Percentiles rank a stretch among this genome's conserved stretches.
Evolutionary conservation across 1,140 invertebrate species (phyloP).

Genomic region (Ostrea denselamellosa): DNA sequence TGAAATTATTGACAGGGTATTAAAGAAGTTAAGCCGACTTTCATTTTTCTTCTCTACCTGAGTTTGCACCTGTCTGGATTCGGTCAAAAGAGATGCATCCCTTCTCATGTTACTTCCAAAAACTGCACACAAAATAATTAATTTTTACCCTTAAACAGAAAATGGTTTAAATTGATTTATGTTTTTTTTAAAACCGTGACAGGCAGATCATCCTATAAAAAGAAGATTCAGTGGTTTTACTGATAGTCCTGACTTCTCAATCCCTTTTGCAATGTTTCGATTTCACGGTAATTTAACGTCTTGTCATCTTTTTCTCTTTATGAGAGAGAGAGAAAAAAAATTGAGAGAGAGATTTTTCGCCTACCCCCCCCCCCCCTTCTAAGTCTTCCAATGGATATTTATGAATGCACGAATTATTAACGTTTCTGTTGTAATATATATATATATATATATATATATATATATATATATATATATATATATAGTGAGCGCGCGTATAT

Average conservation of each 20-base stretch:
- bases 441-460: no score
- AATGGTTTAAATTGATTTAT: background rate
- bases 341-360: background rate
- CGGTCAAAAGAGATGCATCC: background rate
- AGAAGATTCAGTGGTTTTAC: background rate
- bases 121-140: constrained; percentile 17
- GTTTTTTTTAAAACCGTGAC: background rate
- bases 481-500: no score
- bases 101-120: constrained; percentile 12
- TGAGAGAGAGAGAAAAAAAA: background rate
- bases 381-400: no score
- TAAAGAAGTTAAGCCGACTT: constrained; percentile 12
- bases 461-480: no score
- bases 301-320: background rate
- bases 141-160: background rate
- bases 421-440: no score
- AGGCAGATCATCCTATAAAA: background rate
- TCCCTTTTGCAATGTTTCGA: background rate
- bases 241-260: background rate
- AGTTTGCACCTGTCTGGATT: constrained; percentile 4
- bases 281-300: no score
- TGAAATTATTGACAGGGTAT: constrained; percentile 36
- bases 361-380: no score
- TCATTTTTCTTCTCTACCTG: background rate
- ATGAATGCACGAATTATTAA: no score